Evolutionary conservation across 2,113 vertebrate species (phyloP).

Genomic region (Macquaria australasica): DNA sequence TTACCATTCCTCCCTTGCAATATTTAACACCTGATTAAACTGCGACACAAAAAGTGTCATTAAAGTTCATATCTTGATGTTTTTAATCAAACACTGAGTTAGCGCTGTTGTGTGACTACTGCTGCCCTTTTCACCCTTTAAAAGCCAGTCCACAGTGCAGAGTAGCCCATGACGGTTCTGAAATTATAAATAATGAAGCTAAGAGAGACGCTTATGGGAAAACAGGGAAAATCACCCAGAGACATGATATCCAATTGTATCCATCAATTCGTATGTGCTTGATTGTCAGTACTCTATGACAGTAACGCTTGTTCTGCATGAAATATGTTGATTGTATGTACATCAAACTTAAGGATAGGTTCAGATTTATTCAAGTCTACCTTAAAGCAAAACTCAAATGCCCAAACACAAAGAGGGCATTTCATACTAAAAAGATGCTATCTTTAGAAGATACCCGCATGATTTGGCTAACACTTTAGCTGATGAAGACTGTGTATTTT

Average conservation of each 20-base stretch:
- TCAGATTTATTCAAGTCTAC: neutral
- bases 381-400: neutral
- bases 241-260: neutral
- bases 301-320: neutral
- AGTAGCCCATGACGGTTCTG: neutral
- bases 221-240: neutral
- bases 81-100: conserved; percentile 4
- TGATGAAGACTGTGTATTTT: neutral
- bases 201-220: neutral
- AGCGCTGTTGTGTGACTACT: neutral
- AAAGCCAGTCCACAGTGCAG: neutral
- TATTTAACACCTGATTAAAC: conserved; percentile 31
- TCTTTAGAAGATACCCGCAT: too few relatives aligned
- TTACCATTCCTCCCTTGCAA: neutral
- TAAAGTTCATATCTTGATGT: neutral
- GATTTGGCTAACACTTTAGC: neutral
- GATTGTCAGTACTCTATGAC: neutral
- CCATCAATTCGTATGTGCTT: neutral
- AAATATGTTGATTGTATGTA: neutral
- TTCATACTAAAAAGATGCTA: too few relatives aligned
- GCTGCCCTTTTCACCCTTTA: neutral
- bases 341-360: neutral
- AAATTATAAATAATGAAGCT: neutral
- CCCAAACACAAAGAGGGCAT: too few relatives aligned
- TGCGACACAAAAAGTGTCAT: conserved; percentile 6